These are phyloP conservation scores for Dasysyrphus albostriatus DNA, from an alignment of 2,888 invertebrate species.

Conservation along the genomic window DNA sequence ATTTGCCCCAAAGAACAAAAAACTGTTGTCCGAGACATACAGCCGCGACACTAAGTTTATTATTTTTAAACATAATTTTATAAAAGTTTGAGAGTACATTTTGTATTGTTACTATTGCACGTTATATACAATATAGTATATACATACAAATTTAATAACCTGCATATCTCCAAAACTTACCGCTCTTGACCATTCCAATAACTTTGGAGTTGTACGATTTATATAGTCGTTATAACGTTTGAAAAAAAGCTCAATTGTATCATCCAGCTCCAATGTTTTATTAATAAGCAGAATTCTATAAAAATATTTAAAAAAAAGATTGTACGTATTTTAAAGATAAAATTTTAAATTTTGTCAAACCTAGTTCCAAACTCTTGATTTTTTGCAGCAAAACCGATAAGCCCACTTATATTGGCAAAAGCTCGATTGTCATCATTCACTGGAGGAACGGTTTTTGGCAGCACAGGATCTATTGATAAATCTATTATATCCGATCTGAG, in stretches of 20 bases:
- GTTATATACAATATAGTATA: not conserved
- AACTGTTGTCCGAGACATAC: too few relatives aligned
- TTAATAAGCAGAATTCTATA: constrained; percentile 60
- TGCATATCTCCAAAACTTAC: constrained; percentile 54
- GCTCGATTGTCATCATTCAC: constrained; percentile 32
- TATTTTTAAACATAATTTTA: not conserved
- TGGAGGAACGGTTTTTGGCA: constrained; percentile 65
- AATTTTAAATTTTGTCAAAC: constrained; percentile 23
- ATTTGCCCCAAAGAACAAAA: too few relatives aligned
- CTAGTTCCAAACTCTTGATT: constrained; percentile 60
- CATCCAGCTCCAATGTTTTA: constrained; percentile 68
- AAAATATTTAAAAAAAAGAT: not conserved
- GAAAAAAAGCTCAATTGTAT: constrained; percentile 66
- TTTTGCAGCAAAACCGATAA: constrained; percentile 56
- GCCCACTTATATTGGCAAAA: constrained; percentile 49
- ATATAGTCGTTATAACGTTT: constrained; percentile 59
- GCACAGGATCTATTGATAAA: constrained; percentile 29
- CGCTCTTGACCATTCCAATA: constrained; percentile 26
- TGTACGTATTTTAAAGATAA: not conserved
- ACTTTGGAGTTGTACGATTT: constrained; percentile 17
- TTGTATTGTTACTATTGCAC: not conserved
- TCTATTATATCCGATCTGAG: constrained; percentile 4
- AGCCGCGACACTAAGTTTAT: not conserved
- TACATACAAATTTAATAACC: not conserved
- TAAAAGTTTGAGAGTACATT: not conserved